These are phyloP conservation scores for Cryptocephalus moraei DNA, from an alignment of 2,888 invertebrate species.

Conservation along the genomic window DNA sequence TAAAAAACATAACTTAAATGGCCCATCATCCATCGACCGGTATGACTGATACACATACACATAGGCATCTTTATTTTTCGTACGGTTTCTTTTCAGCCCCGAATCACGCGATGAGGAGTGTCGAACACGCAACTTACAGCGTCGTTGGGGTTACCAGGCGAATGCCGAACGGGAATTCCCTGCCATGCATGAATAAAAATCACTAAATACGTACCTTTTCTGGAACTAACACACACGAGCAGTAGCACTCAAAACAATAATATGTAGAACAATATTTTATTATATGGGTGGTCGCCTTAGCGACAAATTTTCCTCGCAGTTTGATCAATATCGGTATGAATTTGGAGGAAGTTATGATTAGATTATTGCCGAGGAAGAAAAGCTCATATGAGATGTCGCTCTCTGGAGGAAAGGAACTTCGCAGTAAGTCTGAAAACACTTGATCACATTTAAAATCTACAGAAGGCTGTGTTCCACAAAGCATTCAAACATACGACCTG, in stretches of 20 bases:
- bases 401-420: too few species aligned
- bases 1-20: too few species aligned
- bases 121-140: not conserved
- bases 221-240: not conserved
- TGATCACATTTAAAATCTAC: too few species aligned
- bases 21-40: too few species aligned
- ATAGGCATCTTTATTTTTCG: not conserved
- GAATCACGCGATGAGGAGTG: not conserved
- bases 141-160: not conserved
- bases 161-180: not conserved
- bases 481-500: too few species aligned
- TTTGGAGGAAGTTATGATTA: too few species aligned
- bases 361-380: too few species aligned
- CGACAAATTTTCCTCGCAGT: constrained; percentile 4
- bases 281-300: constrained; percentile 5
- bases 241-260: constrained; percentile 7
- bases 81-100: not conserved
- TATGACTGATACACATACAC: not conserved
- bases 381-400: too few species aligned
- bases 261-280: constrained; percentile 6
- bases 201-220: not conserved
- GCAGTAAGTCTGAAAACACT: too few species aligned
- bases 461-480: too few species aligned
- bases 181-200: not conserved
- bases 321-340: constrained; percentile 5